These are phyloP conservation scores for Oasisia sp. DNA, from an alignment of 2,888 invertebrate genomes.

Conservation along the genomic window DNA sequence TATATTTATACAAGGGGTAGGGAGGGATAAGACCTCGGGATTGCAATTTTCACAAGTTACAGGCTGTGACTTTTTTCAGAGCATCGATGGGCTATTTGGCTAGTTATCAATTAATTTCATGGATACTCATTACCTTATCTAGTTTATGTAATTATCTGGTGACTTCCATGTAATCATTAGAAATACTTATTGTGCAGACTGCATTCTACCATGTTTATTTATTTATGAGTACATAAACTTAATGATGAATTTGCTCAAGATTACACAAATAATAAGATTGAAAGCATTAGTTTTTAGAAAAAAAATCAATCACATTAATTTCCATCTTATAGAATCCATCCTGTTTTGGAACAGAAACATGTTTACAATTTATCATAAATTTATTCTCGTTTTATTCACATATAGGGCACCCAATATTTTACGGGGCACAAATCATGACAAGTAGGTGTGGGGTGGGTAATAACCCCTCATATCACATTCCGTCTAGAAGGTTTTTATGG, in stretches of 20 bases:
- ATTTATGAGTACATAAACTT: not conserved
- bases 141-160: not conserved
- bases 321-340: not conserved
- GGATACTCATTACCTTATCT: not conserved
- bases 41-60: too few species aligned
- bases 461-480: not conserved
- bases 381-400: not conserved
- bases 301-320: not conserved
- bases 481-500: not conserved
- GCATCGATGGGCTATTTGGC: too few species aligned
- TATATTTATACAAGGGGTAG: too few species aligned
- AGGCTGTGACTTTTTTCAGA: too few species aligned
- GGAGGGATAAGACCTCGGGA: too few species aligned
- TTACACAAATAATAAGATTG: not conserved
- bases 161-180: not conserved
- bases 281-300: not conserved
- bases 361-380: not conserved
- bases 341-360: not conserved
- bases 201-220: not conserved
- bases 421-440: not conserved
- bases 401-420: not conserved
- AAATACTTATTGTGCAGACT: not conserved
- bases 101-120: not conserved
- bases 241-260: not conserved
- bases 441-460: not conserved